Base-by-base conservation (phyloP, 2,797 vertebrate genomes). In the Sebastolobus alascanus region DNA sequence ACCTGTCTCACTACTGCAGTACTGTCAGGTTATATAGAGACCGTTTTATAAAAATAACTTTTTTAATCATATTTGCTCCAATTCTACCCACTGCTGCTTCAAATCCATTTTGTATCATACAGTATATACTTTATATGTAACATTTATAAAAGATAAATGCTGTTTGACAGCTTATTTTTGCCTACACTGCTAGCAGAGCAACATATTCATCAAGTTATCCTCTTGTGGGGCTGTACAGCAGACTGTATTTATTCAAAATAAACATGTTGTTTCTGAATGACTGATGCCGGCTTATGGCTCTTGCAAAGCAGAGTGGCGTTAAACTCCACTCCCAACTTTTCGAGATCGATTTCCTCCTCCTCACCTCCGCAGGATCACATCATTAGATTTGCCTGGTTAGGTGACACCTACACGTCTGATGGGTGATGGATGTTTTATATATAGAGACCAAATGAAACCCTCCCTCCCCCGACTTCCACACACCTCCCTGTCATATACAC, bases 371-470 rank as follows among this genome's bases (percentile, higher is more conserved):
- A 77, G 87, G 90, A 94, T 94, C 93, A 90, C 89, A 91, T 93
- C 93, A 94, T 95, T 94, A 94, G 93, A 95, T 94, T 95, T 94
- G 92, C 91, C 94, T 94, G 93, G 91, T 93, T 93, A 93, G 94
- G 89, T 94, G 95, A 93, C 93, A 94, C 92, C 90, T 88, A 93
- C 89, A 95, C 75, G 80, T 95, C 94, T 93, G 91, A 95, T 91
- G 75, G 85, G 81, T 96, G 94, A 96, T 95, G 92, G 93, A 96
- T 96, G 94, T 93, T 95, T 95, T 94, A 95, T 95, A 95, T 95
- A 95, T 91, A 93, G 90, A 95, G 92, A 92, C 90, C 93, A 95
- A 96, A 96, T 96, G 93, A 96, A 94, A 93, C 77, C 35, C 79
- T 73, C 82, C 74, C 64, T 72, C 38, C 67, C 73, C 77, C 65